Conservation (phyloP, 2,797 vertebrate species). For the Falco rusticolus region DNA sequence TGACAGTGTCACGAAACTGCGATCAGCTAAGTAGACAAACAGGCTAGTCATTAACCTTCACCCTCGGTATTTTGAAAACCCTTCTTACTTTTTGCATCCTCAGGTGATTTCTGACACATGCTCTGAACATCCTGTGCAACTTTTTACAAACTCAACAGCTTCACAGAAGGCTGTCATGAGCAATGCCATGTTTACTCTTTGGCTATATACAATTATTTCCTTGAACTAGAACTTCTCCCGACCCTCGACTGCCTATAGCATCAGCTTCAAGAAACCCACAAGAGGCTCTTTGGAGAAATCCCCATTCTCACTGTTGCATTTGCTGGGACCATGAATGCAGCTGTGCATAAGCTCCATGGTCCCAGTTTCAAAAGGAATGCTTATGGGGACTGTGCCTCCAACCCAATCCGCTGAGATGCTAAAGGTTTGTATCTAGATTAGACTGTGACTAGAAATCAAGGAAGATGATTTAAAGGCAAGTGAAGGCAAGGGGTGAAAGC, state of each 20-base stretch:
- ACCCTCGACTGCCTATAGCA: not conserved
- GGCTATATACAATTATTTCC: not conserved
- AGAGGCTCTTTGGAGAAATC: not conserved
- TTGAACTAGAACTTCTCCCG: not conserved
- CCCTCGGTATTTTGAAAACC: not conserved
- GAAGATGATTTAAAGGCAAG: not conserved
- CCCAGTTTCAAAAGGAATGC: not conserved
- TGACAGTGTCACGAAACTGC: not conserved
- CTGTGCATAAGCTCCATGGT: rapidly evolving
- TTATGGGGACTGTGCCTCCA: not conserved
- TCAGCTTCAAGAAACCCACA: not conserved
- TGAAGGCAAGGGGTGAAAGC: not conserved
- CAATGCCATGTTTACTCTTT: not conserved
- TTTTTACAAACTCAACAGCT: not conserved
- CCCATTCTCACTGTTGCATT: not conserved
- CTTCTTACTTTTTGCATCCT: not conserved
- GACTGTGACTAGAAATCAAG: not conserved
- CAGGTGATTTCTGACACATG: rapidly evolving
- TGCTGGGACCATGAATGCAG: not conserved
- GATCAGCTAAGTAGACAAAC: not conserved
- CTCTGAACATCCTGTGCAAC: not conserved
- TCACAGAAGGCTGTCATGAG: not conserved
- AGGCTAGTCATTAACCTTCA: not conserved
- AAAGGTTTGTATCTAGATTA: not conserved
- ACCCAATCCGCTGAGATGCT: not conserved